These are phyloP conservation scores for Calliphora vicina DNA, from an alignment of 1,140 invertebrate species.

Conservation along the genomic window DNA sequence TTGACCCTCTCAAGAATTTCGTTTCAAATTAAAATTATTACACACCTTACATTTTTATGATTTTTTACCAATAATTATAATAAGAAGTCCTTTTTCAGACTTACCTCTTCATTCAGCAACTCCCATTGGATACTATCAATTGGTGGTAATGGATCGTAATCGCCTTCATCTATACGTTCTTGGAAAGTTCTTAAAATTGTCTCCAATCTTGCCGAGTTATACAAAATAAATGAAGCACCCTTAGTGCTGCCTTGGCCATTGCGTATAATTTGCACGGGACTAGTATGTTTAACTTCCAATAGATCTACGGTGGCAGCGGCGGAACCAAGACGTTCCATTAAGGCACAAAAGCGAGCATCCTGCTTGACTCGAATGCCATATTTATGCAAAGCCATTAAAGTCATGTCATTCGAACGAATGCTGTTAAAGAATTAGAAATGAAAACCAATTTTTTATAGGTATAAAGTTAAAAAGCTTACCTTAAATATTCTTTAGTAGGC, in stretches of 20 bases:
- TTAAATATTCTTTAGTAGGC: constrained; percentile 34
- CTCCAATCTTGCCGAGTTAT: constrained; percentile 74
- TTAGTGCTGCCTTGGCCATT: constrained; percentile 60
- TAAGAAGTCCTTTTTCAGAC: too few relatives aligned
- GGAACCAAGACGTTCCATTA: constrained; percentile 66
- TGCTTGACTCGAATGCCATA: constrained; percentile 66
- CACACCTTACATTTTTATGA: too few relatives aligned
- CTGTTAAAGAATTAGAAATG: constrained; percentile 62
- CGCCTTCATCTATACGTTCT: constrained; percentile 63
- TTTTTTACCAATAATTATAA: too few relatives aligned
- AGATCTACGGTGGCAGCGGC: constrained; percentile 72
- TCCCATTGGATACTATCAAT: constrained; percentile 69
- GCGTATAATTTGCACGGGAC: constrained; percentile 48
- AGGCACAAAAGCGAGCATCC: constrained; percentile 64
- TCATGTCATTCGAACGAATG: constrained; percentile 67
- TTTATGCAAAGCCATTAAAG: constrained; percentile 70
- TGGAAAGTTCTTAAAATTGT: constrained; percentile 71
- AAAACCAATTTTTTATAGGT: too few relatives aligned
- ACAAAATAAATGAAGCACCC: constrained; percentile 74
- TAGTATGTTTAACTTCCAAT: constrained; percentile 67
- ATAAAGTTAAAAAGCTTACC: constrained; percentile 26
- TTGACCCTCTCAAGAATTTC: too few relatives aligned
- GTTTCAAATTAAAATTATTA: too few relatives aligned
- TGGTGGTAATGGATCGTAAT: constrained; percentile 68
- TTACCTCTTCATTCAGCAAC: constrained; percentile 70